A percentile compares a stretch with the other conserved stretches of the same genome.
These are phyloP conservation scores for Scopus umbretta DNA, from an alignment of 2,113 vertebrate genomes.

Conservation along the genomic window DNA sequence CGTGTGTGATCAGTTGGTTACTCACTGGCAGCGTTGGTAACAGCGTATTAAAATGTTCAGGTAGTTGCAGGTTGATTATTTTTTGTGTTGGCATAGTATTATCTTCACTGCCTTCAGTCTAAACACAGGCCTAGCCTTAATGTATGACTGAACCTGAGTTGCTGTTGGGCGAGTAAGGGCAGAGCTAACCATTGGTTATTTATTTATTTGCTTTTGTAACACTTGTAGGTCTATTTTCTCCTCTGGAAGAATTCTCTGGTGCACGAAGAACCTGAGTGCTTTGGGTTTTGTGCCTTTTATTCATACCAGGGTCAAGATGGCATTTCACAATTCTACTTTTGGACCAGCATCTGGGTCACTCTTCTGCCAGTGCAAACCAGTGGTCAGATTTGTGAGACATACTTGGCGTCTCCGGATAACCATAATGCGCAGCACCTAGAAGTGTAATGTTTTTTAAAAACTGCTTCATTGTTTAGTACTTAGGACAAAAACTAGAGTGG, in stretches of 20 bases:
- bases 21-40: not conserved
- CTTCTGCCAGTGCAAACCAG: not conserved
- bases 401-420: not conserved
- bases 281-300: not conserved
- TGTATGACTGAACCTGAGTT: not conserved
- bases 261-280: not conserved
- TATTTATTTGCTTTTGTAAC: not conserved
- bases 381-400: not conserved
- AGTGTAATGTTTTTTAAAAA: not conserved
- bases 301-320: not conserved
- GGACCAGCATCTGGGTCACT: not conserved
- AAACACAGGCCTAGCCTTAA: not conserved
- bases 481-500: not conserved
- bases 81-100: not conserved
- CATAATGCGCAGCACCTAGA: not conserved
- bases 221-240: not conserved
- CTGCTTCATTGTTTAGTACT: not conserved
- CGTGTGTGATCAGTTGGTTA: not conserved
- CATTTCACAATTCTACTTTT: not conserved
- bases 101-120: not conserved
- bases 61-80: not conserved
- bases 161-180: not conserved
- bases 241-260: not conserved
- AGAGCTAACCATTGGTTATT: not conserved
- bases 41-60: accelerated